Evolutionary conservation across 2,113 vertebrate genomes (phyloP).

Genomic region (Polypterus senegalus): DNA sequence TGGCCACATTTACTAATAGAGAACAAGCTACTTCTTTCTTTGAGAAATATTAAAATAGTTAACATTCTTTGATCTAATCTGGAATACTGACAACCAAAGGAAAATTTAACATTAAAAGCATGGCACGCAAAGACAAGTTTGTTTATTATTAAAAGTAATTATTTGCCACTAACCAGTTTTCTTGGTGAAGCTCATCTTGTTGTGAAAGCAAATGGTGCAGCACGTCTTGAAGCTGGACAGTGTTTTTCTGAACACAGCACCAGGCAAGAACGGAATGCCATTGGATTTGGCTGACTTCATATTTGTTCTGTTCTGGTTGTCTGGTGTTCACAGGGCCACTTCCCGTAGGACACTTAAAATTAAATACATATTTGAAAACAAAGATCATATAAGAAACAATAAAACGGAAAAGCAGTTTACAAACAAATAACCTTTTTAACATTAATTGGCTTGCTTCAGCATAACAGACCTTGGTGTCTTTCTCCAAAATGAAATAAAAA

Average conservation of each 20-base stretch:
- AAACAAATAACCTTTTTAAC: too few relatives aligned
- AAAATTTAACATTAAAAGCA: too few relatives aligned
- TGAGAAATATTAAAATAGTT: too few relatives aligned
- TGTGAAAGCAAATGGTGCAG: constrained; percentile 29
- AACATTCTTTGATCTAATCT: too few relatives aligned
- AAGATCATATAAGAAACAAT: too few relatives aligned
- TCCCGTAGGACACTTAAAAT: constrained; percentile 6
- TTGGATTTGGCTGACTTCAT: constrained; percentile 29
- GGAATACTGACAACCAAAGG: too few relatives aligned
- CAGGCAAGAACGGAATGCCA: constrained; percentile 36
- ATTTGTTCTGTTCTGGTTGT: constrained; percentile 6
- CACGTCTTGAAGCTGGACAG: constrained; percentile 24
- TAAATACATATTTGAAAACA: background rate
- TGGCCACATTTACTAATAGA: too few relatives aligned
- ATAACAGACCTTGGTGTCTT: too few relatives aligned
- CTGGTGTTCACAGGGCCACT: background rate
- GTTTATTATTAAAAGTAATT: background rate
- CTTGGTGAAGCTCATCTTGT: constrained; percentile 29
- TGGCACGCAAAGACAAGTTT: background rate
- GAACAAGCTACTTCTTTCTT: too few relatives aligned
- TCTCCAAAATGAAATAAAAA: too few relatives aligned
- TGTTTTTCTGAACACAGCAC: constrained; percentile 36
- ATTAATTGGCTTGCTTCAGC: too few relatives aligned
- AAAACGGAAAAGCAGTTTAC: too few relatives aligned
- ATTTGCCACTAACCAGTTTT: constrained; percentile 25